Evolutionary conservation across 2,797 vertebrate genomes (phyloP).

Genomic region (Taenioides sp.): DNA sequence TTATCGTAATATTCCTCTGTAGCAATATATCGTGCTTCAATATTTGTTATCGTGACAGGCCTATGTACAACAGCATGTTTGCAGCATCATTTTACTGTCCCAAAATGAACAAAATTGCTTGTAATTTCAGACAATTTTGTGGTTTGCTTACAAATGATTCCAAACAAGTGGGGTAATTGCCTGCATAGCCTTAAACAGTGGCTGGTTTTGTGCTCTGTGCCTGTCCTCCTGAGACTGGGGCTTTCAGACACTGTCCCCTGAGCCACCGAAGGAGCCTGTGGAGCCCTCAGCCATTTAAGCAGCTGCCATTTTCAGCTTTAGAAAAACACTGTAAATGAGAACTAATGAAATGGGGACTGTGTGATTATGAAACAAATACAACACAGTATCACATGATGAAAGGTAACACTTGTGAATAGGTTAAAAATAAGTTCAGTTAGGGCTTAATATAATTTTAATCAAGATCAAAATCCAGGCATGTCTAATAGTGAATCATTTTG

Average conservation of each 20-base stretch:
- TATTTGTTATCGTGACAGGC: too few species aligned
- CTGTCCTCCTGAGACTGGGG: not conserved
- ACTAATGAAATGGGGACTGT: conserved; percentile 32
- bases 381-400: conserved; percentile 6
- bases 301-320: conserved; percentile 8
- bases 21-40: too few species aligned
- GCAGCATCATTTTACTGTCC: not conserved
- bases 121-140: not conserved
- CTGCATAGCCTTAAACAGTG: not conserved
- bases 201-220: conserved; percentile 19
- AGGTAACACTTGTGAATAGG: not conserved
- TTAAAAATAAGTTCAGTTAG: not conserved
- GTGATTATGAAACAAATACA: conserved; percentile 26
- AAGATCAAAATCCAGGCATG: too few species aligned
- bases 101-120: not conserved
- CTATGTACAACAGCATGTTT: not conserved
- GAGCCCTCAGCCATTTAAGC: conserved; percentile 34
- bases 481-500: too few species aligned
- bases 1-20: too few species aligned
- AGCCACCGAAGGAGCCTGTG: conserved; percentile 47
- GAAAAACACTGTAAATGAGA: conserved; percentile 32
- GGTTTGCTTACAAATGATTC: conserved; percentile 1
- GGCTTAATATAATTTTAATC: too few species aligned
- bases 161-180: not conserved
- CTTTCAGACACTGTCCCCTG: conserved; percentile 28